Evolutionary conservation across 2,797 vertebrate species (phyloP).

Genomic region (Lithobates sylvaticus): DNA sequence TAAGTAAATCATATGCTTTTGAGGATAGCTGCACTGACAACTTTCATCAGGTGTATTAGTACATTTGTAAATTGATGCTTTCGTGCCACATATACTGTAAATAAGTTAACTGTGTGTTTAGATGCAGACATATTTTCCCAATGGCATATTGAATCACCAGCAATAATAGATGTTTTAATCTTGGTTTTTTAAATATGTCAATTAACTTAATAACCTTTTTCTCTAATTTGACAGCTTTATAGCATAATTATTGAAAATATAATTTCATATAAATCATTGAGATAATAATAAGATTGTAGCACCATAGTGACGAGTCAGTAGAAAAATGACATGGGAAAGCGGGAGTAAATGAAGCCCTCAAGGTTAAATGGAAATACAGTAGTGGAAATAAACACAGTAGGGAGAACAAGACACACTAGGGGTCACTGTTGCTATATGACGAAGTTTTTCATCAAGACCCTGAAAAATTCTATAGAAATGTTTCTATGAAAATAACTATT

Average conservation of each 20-base stretch:
- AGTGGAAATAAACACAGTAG: conserved; percentile 66
- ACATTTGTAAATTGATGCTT: background rate
- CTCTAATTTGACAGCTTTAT: conserved; percentile 74
- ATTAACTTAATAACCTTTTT: conserved; percentile 33
- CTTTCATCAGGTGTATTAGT: background rate
- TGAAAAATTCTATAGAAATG: conserved; percentile 27
- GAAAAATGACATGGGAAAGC: conserved; percentile 75
- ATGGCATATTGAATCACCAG: conserved; percentile 11
- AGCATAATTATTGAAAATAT: conserved; percentile 76
- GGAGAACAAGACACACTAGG: conserved; percentile 89
- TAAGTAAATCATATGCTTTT: background rate
- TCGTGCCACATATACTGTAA: background rate
- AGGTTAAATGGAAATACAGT: conserved; percentile 68
- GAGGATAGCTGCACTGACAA: background rate
- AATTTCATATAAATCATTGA: conserved; percentile 73
- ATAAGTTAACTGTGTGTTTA: conserved; percentile 9
- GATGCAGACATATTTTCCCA: background rate
- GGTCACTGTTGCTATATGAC: conserved; percentile 93
- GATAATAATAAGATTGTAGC: conserved; percentile 72
- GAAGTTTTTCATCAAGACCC: conserved; percentile 14
- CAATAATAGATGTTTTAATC: conserved; percentile 34
- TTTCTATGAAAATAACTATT: conserved; percentile 45
- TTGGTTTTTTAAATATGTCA: conserved; percentile 32
- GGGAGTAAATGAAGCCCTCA: conserved; percentile 74
- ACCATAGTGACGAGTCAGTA: conserved; percentile 71